Evolutionary conservation across 2,113 vertebrate genomes (phyloP), one percentile per base, ranked within the genome.

Genomic region (Oenanthe oenanthe): DNA sequence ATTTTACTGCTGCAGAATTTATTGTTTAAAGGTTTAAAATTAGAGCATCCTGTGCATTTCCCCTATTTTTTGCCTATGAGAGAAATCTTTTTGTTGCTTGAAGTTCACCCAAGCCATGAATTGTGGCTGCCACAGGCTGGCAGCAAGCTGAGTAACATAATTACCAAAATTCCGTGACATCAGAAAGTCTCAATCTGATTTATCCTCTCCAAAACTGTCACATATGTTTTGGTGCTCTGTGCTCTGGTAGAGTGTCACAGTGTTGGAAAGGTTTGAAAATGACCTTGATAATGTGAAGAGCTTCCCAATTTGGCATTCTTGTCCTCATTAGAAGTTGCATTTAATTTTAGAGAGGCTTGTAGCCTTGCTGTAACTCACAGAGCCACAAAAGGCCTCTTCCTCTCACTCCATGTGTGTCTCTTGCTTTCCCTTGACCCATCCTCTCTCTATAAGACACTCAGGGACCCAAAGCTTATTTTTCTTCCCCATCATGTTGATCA

Each of bases 261-360:
- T 17, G 50, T 48, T 73, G 73, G 48, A 75, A 65, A 42, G 83
- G 66, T 48, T 95, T 43, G 63, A 53, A 36, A 36, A 43, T 75
- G 74, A 92, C 87, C 92, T 93, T 91, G 74, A 25, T 70, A n/a
- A 72, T 43, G 53, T 40, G 84, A 67, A 72, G 61, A 91, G 62
- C 60, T 88, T 74, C 81, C 73, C 73, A 60, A 17, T 75, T 80
- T 85, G 87, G 68, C 53, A 12, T 36, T 72, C 12, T 18, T 19
- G 53, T 63, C 40, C 65, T 75, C 9, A 4, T 42, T 65, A 14
- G 48, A 48, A 48, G 48, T 65, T 81, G 42, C 13, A 15, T 88
- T 95, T 89, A 22, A 17, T 89, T 92, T 88, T 62, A 6, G 51
- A 67, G 36, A 70, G 36, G 29, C 89, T 87, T 19, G 3, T 58